These are phyloP conservation scores for Heliconius eleuchia DNA, from an alignment of 1,140 invertebrate genomes.

Conservation along the genomic window DNA sequence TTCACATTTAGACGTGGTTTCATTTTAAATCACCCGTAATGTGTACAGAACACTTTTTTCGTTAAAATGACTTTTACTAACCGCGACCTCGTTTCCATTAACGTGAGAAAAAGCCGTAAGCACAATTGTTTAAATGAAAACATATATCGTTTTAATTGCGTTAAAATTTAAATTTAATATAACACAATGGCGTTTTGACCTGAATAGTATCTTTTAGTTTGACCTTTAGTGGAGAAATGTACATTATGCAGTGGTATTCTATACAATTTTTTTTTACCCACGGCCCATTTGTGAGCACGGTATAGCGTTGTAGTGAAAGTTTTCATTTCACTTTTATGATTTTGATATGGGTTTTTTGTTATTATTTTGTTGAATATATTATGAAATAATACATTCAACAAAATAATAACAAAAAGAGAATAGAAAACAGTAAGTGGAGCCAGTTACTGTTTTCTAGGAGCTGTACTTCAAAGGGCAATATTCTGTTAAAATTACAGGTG, in stretches of 20 bases:
- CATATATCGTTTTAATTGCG: conserved; percentile 24
- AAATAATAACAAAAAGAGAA: too few species aligned
- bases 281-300: background rate
- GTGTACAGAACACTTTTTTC: background rate
- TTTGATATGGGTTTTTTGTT: background rate
- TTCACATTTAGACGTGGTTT: too few species aligned
- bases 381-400: background rate
- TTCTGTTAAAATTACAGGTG: too few species aligned
- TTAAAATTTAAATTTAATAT: conserved; percentile 21
- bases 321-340: background rate
- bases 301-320: background rate
- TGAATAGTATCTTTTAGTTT: conserved; percentile 10
- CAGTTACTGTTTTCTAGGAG: too few species aligned
- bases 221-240: conserved; percentile 14
- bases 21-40: background rate
- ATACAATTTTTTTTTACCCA: background rate
- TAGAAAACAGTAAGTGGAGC: too few species aligned
- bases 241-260: background rate
- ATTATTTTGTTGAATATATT: background rate
- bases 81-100: conserved; percentile 21
- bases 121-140: conserved; percentile 26
- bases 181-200: conserved; percentile 19
- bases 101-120: conserved; percentile 24
- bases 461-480: too few species aligned
- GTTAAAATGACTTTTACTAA: conserved; percentile 12